Evolutionary conservation across 2,113 vertebrate species (phyloP).

Genomic region (Microcebus griseorufus): DNA sequence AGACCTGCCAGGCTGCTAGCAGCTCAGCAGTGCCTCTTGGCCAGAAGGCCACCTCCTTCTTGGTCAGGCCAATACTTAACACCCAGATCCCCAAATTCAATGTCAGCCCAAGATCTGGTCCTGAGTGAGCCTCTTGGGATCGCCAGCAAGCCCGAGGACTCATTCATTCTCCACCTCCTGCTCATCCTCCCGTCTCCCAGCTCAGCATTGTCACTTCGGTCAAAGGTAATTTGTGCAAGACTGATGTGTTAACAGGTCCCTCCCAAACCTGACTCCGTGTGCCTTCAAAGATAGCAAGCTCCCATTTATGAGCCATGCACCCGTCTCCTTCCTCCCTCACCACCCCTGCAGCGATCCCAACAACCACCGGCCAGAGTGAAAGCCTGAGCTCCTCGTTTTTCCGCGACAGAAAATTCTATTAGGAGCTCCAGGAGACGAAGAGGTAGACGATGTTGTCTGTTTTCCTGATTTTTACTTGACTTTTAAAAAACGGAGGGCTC

Average conservation of each 20-base stretch:
- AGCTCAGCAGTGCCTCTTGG: too few species aligned
- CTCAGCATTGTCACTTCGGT: not conserved
- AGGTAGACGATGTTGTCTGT: not conserved
- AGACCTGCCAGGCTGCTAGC: not conserved
- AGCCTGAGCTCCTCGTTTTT: not conserved
- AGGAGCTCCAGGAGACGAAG: not conserved
- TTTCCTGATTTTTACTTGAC: not conserved
- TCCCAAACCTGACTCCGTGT: not conserved
- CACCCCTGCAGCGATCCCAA: not conserved
- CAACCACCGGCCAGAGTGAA: not conserved
- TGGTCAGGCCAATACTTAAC: not conserved
- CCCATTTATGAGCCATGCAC: too few species aligned
- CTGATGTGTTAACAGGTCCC: not conserved
- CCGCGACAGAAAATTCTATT: not conserved
- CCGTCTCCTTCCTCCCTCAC: not conserved
- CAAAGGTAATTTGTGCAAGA: not conserved
- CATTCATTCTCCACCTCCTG: not conserved
- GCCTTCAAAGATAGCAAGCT: not conserved
- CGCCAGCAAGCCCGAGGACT: not conserved
- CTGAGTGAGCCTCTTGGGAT: not conserved
- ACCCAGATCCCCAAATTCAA: not conserved
- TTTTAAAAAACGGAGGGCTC: not conserved
- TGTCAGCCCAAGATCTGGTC: not conserved
- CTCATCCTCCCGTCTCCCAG: not conserved
- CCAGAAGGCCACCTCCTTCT: not conserved